Evolutionary conservation across 2,888 invertebrate species (phyloP).

Genomic region (Folsomia candida): DNA sequence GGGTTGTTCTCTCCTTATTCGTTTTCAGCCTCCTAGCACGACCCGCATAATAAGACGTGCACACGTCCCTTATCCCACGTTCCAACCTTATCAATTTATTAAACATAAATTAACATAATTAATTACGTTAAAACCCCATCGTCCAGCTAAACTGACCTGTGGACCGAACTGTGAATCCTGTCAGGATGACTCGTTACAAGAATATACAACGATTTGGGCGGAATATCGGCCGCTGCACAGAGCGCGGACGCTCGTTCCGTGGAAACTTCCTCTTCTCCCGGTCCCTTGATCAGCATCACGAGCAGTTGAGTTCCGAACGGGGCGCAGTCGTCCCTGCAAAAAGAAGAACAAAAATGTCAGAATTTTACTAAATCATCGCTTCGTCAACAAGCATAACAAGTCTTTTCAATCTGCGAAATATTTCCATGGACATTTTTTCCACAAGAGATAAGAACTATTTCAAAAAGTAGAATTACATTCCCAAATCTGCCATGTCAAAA

Average conservation of each 20-base stretch:
- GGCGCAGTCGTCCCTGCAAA: conserved; percentile 30
- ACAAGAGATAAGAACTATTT: not conserved
- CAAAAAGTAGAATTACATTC: too few species aligned
- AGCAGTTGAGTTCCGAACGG: conserved; percentile 59
- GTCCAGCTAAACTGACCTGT: conserved; percentile 56
- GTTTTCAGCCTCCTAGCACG: conserved; percentile 57
- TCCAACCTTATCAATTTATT: conserved; percentile 41
- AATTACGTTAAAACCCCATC: not conserved
- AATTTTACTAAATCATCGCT: not conserved
- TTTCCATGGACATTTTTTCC: not conserved
- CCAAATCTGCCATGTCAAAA: too few species aligned
- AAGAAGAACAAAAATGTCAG: conserved; percentile 20
- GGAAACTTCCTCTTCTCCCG: conserved; percentile 78
- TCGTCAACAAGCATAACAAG: too few species aligned
- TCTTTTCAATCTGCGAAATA: not conserved
- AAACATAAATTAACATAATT: not conserved
- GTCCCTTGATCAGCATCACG: conserved; percentile 77
- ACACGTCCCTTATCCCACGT: conserved; percentile 36
- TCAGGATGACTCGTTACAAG: conserved; percentile 69
- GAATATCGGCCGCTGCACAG: conserved; percentile 86
- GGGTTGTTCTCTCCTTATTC: conserved; percentile 83
- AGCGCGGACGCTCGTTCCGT: conserved; percentile 87
- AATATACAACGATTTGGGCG: conserved; percentile 87
- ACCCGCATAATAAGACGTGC: conserved; percentile 39
- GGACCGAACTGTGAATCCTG: conserved; percentile 70